A percentile compares a stretch with the other conserved stretches of the same genome.
Conservation (phyloP, 1,140 invertebrate genomes). For the Linepithema humile region DNA sequence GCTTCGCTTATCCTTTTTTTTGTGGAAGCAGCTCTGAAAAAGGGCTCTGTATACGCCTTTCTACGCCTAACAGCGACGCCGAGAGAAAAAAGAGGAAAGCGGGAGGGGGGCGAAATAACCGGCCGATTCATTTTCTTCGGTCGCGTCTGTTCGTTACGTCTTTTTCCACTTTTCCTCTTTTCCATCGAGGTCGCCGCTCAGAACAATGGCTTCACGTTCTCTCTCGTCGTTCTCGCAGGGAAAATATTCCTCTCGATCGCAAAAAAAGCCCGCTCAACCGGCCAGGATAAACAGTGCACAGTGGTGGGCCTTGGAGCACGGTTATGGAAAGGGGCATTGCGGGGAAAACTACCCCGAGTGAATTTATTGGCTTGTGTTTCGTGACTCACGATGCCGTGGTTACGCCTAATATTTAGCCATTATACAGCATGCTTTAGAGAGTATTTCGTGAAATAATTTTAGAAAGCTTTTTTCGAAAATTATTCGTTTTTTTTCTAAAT, state of each 20-base stretch:
- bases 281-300: slow-evolving; percentile 13
- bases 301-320: background rate
- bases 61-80: slow-evolving; percentile 9
- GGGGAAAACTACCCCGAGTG: slow-evolving; percentile 1
- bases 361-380: slow-evolving; percentile 27
- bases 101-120: slow-evolving; percentile 30
- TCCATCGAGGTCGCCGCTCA: background rate
- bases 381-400: background rate
- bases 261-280: slow-evolving; percentile 21
- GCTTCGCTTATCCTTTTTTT: background rate
- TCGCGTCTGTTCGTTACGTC: slow-evolving; percentile 56
- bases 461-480: background rate
- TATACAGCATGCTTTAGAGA: background rate
- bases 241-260: slow-evolving; percentile 41
- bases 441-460: background rate
- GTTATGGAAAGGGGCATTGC: slow-evolving; percentile 20
- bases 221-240: slow-evolving; percentile 24
- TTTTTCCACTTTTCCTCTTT: slow-evolving; percentile 54
- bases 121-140: slow-evolving; percentile 55
- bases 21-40: background rate
- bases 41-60: slow-evolving; percentile 14
- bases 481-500: background rate
- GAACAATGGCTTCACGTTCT: slow-evolving; percentile 42
- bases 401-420: background rate
- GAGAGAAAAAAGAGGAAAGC: background rate